These are phyloP conservation scores for Trachymyrmex cornetzi DNA, from an alignment of 1,140 invertebrate species.

Conservation along the genomic window DNA sequence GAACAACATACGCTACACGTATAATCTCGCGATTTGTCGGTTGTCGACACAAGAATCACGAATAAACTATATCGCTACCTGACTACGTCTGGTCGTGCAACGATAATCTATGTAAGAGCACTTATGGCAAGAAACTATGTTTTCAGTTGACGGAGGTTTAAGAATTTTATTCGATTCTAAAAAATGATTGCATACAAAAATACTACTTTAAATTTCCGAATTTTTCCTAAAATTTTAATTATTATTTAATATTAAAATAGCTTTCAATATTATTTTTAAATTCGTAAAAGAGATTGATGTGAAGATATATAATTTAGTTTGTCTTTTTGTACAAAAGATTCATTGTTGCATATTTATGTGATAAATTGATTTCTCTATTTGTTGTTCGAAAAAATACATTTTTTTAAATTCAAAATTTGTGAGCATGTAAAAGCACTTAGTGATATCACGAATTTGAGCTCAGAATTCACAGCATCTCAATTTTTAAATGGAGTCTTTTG, in stretches of 20 bases:
- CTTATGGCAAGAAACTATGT: neutral
- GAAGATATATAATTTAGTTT: neutral
- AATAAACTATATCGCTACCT: constrained; percentile 41
- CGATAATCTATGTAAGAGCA: neutral
- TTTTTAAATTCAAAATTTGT: neutral
- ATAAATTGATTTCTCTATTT: neutral
- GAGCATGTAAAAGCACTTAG: neutral
- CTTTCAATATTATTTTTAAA: neutral
- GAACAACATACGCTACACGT: neutral
- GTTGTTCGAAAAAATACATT: neutral
- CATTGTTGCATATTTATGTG: neutral
- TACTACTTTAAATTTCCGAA: neutral
- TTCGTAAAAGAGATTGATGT: neutral
- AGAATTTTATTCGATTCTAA: neutral
- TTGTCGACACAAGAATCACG: constrained; percentile 8
- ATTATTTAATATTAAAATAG: neutral
- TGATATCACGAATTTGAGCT: neutral
- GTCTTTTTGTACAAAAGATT: neutral
- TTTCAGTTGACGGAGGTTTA: neutral
- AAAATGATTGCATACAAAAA: neutral
- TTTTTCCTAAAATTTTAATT: neutral
- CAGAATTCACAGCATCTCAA: constrained; percentile 2
- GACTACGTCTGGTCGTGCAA: constrained; percentile 15
- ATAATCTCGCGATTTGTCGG: constrained; percentile 64
- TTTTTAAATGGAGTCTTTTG: constrained; percentile 55